A percentile compares a stretch with the other conserved stretches of the same genome.
phyloP scores from a whole-genome alignment of 2,888 invertebrate species.

The Oscheius myriophilus region DNA sequence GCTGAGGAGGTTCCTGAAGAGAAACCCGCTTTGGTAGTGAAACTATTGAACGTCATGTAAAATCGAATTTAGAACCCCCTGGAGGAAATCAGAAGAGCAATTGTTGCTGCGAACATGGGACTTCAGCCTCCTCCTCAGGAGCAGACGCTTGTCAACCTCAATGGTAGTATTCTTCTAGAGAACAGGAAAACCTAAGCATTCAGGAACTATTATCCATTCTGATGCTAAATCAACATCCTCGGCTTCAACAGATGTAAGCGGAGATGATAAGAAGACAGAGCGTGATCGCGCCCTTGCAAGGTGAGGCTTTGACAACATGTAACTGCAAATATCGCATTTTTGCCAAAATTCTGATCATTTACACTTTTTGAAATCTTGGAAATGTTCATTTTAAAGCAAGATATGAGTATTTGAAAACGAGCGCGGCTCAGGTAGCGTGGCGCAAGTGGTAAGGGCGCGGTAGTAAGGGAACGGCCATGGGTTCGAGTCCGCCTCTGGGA shows the following conservation, averaged over 20 bases:
- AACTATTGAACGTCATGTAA: neutral
- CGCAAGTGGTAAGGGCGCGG: too few species aligned
- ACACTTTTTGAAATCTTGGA: too few species aligned
- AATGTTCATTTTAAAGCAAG: too few species aligned
- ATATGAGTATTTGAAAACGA: too few species aligned
- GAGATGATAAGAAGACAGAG: conserved; percentile 47
- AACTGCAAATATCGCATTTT: too few species aligned
- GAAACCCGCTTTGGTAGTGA: neutral
- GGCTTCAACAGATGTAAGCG: conserved; percentile 31
- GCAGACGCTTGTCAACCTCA: conserved; percentile 43
- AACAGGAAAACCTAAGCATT: too few species aligned
- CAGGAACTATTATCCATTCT: conserved; percentile 3
- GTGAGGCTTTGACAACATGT: conserved; percentile 13
- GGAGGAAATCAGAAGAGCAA: conserved; percentile 46
- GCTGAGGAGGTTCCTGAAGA: conserved; percentile 23
- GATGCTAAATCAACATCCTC: conserved; percentile 49
- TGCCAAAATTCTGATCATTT: too few species aligned
- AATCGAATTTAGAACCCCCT: conserved; percentile 33
- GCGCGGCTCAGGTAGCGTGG: too few species aligned
- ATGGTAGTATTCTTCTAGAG: conserved; percentile 29
- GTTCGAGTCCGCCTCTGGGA: too few species aligned
- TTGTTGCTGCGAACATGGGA: conserved; percentile 38
- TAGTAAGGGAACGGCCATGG: too few species aligned
- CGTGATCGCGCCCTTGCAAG: conserved; percentile 49
- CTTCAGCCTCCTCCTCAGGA: conserved; percentile 37